Base-by-base conservation (phyloP, 1,140 invertebrate species). In the Cydia fagiglandana region DNA sequence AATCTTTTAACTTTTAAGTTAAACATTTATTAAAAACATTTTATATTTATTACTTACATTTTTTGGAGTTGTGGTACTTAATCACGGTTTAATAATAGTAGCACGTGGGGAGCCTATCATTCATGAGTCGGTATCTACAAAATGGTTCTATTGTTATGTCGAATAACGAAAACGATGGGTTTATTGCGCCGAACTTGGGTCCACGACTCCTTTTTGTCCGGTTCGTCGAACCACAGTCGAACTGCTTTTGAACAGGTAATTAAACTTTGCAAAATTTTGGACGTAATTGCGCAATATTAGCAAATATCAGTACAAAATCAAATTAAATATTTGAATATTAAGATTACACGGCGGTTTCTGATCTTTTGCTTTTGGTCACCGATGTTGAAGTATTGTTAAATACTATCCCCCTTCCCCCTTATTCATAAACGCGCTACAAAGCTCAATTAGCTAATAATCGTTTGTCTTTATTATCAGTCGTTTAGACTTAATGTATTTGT, bases 101-200 rank as follows among this genome's bases (percentile, higher is more conserved):
- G 56, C 56, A 61, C 17, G 56, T 61, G 56, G 56, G 20, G 56
- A 24, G 20, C 24, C n/a, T 61, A 12, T n/a, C 20, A 61, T 20
- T 9, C 20, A 61, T 61, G 56, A 61, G 56, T 61, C 17, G 12
- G 17, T 24, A 61, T 61, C 56, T n/a, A 53, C 15, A 17, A 61
- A 61, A 61, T 24, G 9, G 56, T 24, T 41, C 66, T 41, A 70
- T 70, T 70, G 34, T 70, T 13, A 68, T 9, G 20, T 41, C 3
- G 66, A 17, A 38, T 17, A 61, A 70, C n/a, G 66, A 70, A 70
- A 41, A 41, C 34, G 34, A 17, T 41, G 66, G 34, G 66, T 41
- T 17, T 70, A 70, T 70, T 70, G 66, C 66, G 66, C 66, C 66
- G 66, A 15, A 70, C 30, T 17, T 66, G 30, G 30, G 64, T 66